These are phyloP conservation scores for Antennarius maculatus DNA, from an alignment of 2,797 vertebrate species.

Conservation along the genomic window DNA sequence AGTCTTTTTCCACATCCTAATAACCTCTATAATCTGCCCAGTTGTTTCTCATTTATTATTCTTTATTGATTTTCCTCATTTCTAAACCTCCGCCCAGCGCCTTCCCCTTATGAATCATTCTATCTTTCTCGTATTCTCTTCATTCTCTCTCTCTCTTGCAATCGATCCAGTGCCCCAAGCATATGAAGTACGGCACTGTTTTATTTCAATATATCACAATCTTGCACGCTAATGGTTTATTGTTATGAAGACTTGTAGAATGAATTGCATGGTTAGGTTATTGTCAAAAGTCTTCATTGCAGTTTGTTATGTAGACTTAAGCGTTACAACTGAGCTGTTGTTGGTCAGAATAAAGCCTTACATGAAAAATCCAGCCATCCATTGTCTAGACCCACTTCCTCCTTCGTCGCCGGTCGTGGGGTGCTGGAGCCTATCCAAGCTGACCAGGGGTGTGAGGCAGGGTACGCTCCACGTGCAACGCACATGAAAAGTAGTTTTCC, in stretches of 20 bases:
- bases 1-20: slow-evolving; percentile 72
- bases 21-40: slow-evolving; percentile 80
- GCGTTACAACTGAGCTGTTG: slow-evolving; percentile 18
- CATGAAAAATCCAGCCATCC: no score
- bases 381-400: no score
- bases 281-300: slow-evolving; percentile 51
- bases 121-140: slow-evolving; percentile 23
- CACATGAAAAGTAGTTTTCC: no score
- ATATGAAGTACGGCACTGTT: slow-evolving; percentile 64
- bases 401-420: no score
- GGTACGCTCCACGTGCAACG: no score
- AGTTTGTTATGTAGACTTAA: slow-evolving; percentile 27
- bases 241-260: slow-evolving; percentile 48
- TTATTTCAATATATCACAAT: slow-evolving; percentile 71
- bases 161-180: slow-evolving; percentile 77
- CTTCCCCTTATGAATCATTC: slow-evolving; percentile 77
- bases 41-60: slow-evolving; percentile 86
- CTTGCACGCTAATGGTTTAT: slow-evolving; percentile 67
- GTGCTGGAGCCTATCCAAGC: no score
- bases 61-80: slow-evolving; percentile 83
- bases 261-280: slow-evolving; percentile 38
- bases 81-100: slow-evolving; percentile 60
- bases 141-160: slow-evolving; percentile 41
- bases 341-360: slow-evolving; percentile 11
- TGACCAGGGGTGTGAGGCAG: no score